phyloP scores from a whole-genome alignment of 2,888 invertebrate genomes.

The Tetropium fuscum region DNA sequence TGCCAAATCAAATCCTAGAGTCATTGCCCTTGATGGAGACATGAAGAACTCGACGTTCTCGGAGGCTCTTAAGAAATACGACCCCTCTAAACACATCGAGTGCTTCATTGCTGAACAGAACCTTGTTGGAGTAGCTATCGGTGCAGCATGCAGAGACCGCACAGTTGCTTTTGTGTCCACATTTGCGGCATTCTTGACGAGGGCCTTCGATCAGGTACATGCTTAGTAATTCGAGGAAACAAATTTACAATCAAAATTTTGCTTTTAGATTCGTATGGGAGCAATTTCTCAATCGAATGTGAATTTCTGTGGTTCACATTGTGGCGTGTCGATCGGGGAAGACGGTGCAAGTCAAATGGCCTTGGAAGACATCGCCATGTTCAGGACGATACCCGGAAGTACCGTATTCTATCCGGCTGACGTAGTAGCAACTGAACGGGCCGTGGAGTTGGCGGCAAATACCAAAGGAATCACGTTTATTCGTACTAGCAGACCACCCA shows the following conservation, averaged over 20 bases:
- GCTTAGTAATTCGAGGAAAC: not conserved
- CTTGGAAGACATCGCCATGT: slow-evolving; percentile 97
- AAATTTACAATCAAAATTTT: slow-evolving; percentile 24
- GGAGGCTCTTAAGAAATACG: slow-evolving; percentile 85
- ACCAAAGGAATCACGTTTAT: slow-evolving; percentile 94
- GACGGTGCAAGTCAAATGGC: slow-evolving; percentile 99
- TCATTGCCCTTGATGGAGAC: slow-evolving; percentile 96
- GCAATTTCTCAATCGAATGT: slow-evolving; percentile 98
- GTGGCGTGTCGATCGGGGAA: slow-evolving; percentile 98
- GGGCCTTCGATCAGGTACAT: slow-evolving; percentile 94
- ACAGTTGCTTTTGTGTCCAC: slow-evolving; percentile 96
- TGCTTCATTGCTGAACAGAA: slow-evolving; percentile 99
- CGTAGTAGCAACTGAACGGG: slow-evolving; percentile 94
- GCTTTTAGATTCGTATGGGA: slow-evolving; percentile 92
- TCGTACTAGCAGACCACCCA: slow-evolving; percentile 93
- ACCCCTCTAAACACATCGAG: slow-evolving; percentile 87
- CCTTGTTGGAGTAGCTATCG: slow-evolving; percentile 95
- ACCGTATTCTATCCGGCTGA: slow-evolving; percentile 88
- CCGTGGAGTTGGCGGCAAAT: slow-evolving; percentile 96
- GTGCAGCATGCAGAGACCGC: slow-evolving; percentile 92
- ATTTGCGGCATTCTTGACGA: slow-evolving; percentile 97
- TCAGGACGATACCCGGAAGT: slow-evolving; percentile 89
- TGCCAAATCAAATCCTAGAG: slow-evolving; percentile 78
- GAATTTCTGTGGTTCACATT: slow-evolving; percentile 97
- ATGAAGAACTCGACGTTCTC: slow-evolving; percentile 99